phyloP scores from a whole-genome alignment of 2,113 vertebrate genomes.

The Zosterops pallidus region DNA sequence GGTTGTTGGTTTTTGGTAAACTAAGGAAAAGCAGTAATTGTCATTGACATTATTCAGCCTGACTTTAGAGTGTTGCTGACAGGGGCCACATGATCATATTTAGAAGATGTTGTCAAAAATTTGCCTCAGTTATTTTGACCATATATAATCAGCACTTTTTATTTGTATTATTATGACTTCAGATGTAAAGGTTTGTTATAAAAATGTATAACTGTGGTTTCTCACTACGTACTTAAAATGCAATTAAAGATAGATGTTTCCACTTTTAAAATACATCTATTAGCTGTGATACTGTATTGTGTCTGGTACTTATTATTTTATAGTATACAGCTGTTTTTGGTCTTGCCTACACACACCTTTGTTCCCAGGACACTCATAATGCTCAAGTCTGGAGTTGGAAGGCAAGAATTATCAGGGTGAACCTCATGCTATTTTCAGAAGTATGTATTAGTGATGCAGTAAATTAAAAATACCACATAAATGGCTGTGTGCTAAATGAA shows the following conservation, averaged over 20 bases:
- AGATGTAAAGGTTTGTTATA: slow-evolving; percentile 75
- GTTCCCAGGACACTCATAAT: neutral
- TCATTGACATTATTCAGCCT: slow-evolving; percentile 53
- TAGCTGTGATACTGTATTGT: slow-evolving; percentile 68
- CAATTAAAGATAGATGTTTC: slow-evolving; percentile 79
- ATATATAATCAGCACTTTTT: slow-evolving; percentile 70
- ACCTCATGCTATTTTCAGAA: neutral
- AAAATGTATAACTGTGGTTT: slow-evolving; percentile 73
- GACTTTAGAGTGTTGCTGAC: slow-evolving; percentile 63
- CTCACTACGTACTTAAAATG: slow-evolving; percentile 70
- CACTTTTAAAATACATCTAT: slow-evolving; percentile 70
- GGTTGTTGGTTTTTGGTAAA: slow-evolving; percentile 29
- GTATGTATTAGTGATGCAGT: neutral
- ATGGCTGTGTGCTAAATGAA: neutral
- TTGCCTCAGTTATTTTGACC: slow-evolving; percentile 67
- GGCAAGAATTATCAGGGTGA: neutral
- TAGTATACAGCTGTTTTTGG: slow-evolving; percentile 49
- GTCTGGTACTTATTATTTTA: slow-evolving; percentile 67
- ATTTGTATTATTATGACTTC: slow-evolving; percentile 75
- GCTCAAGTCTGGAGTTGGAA: neutral
- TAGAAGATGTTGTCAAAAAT: slow-evolving; percentile 59
- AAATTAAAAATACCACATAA: neutral
- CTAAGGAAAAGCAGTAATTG: slow-evolving; percentile 52
- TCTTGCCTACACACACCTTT: slow-evolving; percentile 10
- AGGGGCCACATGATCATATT: slow-evolving; percentile 59